Evolutionary conservation across 1,140 invertebrate species (phyloP), one percentile per base, ranked within the genome.

Genomic region (Sipha flava): DNA sequence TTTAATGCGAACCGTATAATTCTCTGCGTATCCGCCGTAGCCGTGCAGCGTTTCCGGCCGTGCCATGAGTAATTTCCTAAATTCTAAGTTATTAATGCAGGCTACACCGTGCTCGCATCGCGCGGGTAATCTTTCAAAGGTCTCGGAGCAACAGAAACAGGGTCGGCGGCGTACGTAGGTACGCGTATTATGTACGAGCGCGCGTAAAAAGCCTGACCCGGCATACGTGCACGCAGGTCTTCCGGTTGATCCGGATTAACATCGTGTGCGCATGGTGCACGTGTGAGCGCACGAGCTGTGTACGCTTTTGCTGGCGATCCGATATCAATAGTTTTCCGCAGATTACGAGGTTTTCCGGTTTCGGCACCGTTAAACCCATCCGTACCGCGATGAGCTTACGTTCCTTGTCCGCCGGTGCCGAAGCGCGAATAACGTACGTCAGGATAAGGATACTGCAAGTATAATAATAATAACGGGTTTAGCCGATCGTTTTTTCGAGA

Each of bases 1-100:
- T 73, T 73, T 73, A 73, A 73, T 73, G 70, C 64, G 6, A 34
- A 73, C 47, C 47, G n/a, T 73, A 52, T 40, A 72, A 72, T 72
- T 26, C 43, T 47, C 68, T n/a, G 43, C 43, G 21, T 52, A 73
- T 73, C 43, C 70, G 70, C n/a, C n/a, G n/a, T n/a, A n/a, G n/a
- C n/a, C n/a, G 31, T 31, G 16, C 43, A 6, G 18, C 26, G 45
- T 31, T 34, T 73, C 70, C 26, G 70, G 10, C 5, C 26, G 21
- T 26, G 18, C 68, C n/a, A n/a, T n/a, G 26, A 18, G 68, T 49
- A 72, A 47, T 73, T 52, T 73, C 70, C 70, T 73, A 73, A n/a
- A 52, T 73, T 73, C 52, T 73, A 31, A 73, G 70, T 73, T 73
- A 73, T 73, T 73, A 73, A 73, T 73, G 29, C 29, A 1, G 26